Base-by-base conservation (phyloP, 2,113 vertebrate genomes). In the Phaethornis superciliosus region DNA sequence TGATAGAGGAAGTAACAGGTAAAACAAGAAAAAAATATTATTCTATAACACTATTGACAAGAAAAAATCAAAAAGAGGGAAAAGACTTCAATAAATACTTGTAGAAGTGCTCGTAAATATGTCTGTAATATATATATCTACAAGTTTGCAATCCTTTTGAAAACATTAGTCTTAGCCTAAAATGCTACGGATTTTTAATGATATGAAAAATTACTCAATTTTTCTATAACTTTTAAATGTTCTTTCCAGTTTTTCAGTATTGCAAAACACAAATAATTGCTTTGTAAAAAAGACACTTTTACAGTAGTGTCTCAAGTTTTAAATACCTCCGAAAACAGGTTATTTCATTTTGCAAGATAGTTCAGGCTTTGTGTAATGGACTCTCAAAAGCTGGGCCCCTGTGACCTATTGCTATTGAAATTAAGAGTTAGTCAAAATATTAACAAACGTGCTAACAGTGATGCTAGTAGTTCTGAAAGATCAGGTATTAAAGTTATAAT, bases 401-500 rank as follows among this genome's bases (percentile, higher is more conserved):
- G 67, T 44, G 46, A 49, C 54, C 27, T 58, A 33, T 4, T 59
- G 40, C 62, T 88, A 46, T 44, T 79, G 24, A 91, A 93, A 81
- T 47, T 33, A 91, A 84, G 86, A 52, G 47, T 78, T 76, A 64
- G 35, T 71, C 54, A 75, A 52, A 77, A 83, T 58, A 85, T 69
- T 44, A 79, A 35, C 28, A 62, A 85, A 37, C 60, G 52, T n/a
- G 30, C 8, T 82, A 83, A 47, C 6, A 52, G 30, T 82, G 78
- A 60, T 89, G 40, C 8, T 75, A 60, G n/a, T 55, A 69, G 30
- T 64, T 49, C 26, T 70, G 1, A 33, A 72, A 89, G 54, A 42
- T 47, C 21, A 65, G 49, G 49, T 15, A 33, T 69, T 94, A 51
- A 75, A 71, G 44, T 71, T 87, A 26, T 52, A 91, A 87, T 94